phyloP scores from a whole-genome alignment of 2,113 vertebrate species.

The Bufo bufo region DNA sequence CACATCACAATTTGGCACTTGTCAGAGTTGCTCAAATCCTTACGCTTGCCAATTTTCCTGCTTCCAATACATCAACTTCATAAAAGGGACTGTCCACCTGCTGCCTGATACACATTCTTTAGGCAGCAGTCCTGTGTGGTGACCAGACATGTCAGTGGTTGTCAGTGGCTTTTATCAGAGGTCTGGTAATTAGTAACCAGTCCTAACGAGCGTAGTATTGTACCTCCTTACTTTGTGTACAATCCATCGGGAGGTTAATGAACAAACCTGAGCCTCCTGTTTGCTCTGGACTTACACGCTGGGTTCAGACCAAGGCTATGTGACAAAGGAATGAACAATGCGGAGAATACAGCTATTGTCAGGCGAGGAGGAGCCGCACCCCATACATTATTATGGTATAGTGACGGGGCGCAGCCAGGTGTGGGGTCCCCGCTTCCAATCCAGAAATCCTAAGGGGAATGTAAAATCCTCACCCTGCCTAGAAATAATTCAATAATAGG shows the following conservation, averaged over 20 bases:
- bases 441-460: neutral
- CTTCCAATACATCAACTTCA: too few species aligned
- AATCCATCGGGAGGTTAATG: neutral
- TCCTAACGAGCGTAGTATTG: neutral
- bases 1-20: too few species aligned
- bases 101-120: too few species aligned
- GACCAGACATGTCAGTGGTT: too few species aligned
- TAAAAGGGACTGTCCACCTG: too few species aligned
- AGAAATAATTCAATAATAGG: too few species aligned
- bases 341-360: neutral
- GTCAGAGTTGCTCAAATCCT: too few species aligned
- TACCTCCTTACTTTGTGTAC: neutral
- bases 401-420: neutral
- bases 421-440: too few species aligned
- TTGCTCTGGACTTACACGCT: neutral
- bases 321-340: neutral
- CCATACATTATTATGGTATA: neutral
- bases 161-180: neutral
- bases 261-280: neutral
- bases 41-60: too few species aligned
- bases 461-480: neutral
- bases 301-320: neutral
- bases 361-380: neutral
- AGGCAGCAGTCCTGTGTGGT: too few species aligned
- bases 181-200: conserved; percentile 25